Evolutionary conservation across 2,113 vertebrate species (phyloP).

Genomic region (Piaya cayana): DNA sequence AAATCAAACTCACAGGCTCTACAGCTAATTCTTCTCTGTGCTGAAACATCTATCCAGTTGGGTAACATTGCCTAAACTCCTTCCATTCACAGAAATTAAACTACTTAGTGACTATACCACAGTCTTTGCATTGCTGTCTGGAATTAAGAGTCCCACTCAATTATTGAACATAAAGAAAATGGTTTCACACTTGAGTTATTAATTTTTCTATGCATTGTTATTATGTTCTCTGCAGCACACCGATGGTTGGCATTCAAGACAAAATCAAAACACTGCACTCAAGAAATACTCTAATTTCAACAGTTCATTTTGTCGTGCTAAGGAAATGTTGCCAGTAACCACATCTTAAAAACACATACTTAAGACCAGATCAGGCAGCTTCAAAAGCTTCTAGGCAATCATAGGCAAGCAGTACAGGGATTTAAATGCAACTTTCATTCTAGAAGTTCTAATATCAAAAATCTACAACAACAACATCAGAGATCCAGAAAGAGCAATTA

Average conservation of each 20-base stretch:
- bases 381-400: neutral
- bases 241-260: neutral
- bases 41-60: neutral
- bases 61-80: neutral
- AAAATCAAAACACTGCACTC: neutral
- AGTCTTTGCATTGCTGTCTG: neutral
- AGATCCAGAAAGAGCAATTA: neutral
- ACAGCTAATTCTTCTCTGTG: neutral
- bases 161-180: neutral
- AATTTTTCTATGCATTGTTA: neutral
- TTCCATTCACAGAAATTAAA: neutral
- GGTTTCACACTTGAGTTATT: neutral
- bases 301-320: neutral
- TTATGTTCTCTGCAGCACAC: neutral
- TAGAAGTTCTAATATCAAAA: neutral
- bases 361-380: neutral
- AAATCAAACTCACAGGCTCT: neutral
- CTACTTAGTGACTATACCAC: neutral
- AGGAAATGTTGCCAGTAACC: neutral
- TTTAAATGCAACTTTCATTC: neutral
- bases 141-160: neutral
- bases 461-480: neutral
- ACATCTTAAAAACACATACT: neutral
- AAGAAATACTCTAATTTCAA: neutral
- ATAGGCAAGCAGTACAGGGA: neutral